Evolutionary conservation across 2,797 vertebrate species (phyloP).

Genomic region (Esox masquinongy): DNA sequence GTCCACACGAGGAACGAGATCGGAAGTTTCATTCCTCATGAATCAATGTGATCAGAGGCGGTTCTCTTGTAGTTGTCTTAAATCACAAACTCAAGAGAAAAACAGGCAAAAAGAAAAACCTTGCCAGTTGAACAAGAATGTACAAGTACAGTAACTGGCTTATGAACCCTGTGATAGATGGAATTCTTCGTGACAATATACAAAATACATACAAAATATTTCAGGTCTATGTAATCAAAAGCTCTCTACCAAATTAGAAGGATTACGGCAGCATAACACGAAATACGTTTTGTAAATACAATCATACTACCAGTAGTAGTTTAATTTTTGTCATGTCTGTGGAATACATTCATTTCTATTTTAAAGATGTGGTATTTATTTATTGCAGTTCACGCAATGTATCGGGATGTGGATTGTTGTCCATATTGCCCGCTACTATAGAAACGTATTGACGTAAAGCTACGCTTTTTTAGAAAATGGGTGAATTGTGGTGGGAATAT

Average conservation of each 20-base stretch:
- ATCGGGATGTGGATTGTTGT: too few relatives aligned
- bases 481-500: not conserved
- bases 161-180: slow-evolving; percentile 6
- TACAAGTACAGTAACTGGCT: not conserved
- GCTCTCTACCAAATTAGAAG: not conserved
- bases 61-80: not conserved
- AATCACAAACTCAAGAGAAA: not conserved
- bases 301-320: too few relatives aligned
- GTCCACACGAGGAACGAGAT: slow-evolving; percentile 28
- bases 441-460: not conserved
- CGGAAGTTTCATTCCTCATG: not conserved
- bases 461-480: not conserved
- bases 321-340: too few relatives aligned
- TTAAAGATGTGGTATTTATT: too few relatives aligned
- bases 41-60: not conserved
- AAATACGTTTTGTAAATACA: too few relatives aligned
- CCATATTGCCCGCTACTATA: too few relatives aligned
- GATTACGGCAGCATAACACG: too few relatives aligned
- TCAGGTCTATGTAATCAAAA: not conserved
- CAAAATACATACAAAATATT: not conserved
- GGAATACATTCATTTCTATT: too few relatives aligned
- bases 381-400: too few relatives aligned
- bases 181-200: not conserved
- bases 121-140: not conserved
- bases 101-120: not conserved